These are phyloP conservation scores for Coreoperca whiteheadi DNA, from an alignment of 2,113 vertebrate genomes.

Conservation along the genomic window DNA sequence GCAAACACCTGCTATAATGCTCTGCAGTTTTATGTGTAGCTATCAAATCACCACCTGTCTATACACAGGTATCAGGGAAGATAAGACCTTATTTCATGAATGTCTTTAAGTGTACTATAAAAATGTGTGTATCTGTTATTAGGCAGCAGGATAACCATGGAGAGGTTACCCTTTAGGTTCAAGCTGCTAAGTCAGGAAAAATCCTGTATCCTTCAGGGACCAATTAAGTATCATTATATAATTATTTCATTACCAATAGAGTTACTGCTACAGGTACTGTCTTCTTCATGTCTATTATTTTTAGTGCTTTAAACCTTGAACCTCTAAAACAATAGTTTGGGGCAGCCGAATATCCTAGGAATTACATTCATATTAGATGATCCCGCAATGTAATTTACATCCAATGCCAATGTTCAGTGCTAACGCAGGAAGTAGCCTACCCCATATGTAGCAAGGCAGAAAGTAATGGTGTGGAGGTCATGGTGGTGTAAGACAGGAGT, in stretches of 20 bases:
- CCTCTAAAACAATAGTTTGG: neutral
- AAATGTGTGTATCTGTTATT: conserved; percentile 5
- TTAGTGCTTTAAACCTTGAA: neutral
- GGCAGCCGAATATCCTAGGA: neutral
- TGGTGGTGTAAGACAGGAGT: neutral
- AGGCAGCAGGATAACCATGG: neutral
- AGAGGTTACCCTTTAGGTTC: neutral
- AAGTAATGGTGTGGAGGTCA: neutral
- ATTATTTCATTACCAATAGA: neutral
- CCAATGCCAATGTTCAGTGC: neutral
- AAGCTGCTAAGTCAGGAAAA: neutral
- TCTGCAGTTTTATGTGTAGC: conserved; percentile 39
- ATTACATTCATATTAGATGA: neutral
- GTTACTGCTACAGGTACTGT: neutral
- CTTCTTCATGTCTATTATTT: neutral
- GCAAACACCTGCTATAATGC: conserved; percentile 72
- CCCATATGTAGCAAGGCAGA: neutral
- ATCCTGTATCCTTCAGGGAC: neutral
- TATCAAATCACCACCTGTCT: conserved; percentile 70
- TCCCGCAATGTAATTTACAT: neutral
- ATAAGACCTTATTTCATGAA: conserved; percentile 29
- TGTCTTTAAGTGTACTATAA: conserved; percentile 2
- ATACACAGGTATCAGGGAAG: conserved; percentile 34
- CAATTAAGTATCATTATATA: conserved; percentile 2
- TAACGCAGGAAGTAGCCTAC: neutral